A percentile compares a stretch with the other conserved stretches of the same genome.
phyloP scores from a whole-genome alignment of 2,888 invertebrate species.

The Caenorhabditis panamensis region DNA sequence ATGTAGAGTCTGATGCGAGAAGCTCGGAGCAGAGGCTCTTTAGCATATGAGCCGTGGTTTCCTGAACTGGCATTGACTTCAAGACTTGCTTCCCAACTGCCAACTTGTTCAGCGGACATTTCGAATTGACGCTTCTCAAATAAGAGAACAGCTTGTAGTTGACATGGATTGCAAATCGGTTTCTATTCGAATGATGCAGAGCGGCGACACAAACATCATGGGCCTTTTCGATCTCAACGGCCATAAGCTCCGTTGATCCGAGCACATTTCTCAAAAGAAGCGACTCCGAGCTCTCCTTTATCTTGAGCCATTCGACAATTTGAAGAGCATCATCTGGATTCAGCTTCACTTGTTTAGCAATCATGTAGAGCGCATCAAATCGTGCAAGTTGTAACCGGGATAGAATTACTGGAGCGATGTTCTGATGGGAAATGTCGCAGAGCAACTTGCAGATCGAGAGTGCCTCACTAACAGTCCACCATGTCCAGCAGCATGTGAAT shows the following conservation, averaged over 20 bases:
- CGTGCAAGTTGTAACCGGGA: conserved; percentile 42
- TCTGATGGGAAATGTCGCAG: conserved; percentile 56
- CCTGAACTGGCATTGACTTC: conserved; percentile 39
- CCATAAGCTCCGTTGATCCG: conserved; percentile 35
- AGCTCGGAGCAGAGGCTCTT: conserved; percentile 44
- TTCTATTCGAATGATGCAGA: conserved; percentile 38
- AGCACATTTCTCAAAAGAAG: conserved; percentile 16
- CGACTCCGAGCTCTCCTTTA: conserved; percentile 35
- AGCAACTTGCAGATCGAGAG: conserved; percentile 39
- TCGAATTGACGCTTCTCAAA: conserved; percentile 35
- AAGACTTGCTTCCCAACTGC: conserved; percentile 24
- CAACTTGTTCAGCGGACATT: conserved; percentile 36
- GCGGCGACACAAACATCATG: conserved; percentile 51
- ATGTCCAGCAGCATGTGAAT: conserved; percentile 53
- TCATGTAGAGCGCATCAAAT: conserved; percentile 40
- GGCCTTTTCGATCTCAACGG: conserved; percentile 39
- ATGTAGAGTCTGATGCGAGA: conserved; percentile 16
- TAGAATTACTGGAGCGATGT: conserved; percentile 43
- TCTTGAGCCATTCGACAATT: conserved; percentile 41
- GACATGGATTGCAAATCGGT: conserved; percentile 29
- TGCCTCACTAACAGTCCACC: conserved; percentile 53
- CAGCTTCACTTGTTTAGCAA: conserved; percentile 49
- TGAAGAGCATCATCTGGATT: conserved; percentile 37
- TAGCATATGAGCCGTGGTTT: conserved; percentile 43
- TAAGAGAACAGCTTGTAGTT: conserved; percentile 42